Conservation (phyloP, 2,797 vertebrate genomes). For the Knipowitschia caucasica region DNA sequence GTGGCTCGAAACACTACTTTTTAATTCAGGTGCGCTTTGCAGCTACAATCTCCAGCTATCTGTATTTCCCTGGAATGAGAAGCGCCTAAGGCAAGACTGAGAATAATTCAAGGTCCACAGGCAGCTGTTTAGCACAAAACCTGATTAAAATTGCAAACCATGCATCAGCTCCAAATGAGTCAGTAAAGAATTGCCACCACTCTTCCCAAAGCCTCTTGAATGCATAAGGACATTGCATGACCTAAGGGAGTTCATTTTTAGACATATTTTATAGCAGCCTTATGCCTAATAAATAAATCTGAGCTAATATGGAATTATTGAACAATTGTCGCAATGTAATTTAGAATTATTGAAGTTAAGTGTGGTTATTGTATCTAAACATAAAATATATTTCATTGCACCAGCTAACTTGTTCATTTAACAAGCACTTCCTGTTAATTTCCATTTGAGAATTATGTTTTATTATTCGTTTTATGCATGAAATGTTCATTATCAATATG, state of each 20-base stretch:
- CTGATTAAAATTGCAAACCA: conserved; percentile 77
- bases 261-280: conserved; percentile 3
- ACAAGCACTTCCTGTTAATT: no score
- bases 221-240: conserved; percentile 30
- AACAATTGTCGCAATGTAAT: neutral
- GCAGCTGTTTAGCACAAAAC: conserved; percentile 72
- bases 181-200: conserved; percentile 56
- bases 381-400: no score
- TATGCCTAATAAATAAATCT: conserved; percentile 22
- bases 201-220: conserved; percentile 35
- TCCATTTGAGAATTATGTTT: no score
- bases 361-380: neutral
- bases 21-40: conserved; percentile 57
- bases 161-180: conserved; percentile 59
- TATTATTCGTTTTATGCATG: no score
- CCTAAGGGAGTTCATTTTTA: conserved; percentile 33
- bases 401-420: no score
- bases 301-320: neutral
- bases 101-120: conserved; percentile 72
- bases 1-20: conserved; percentile 55
- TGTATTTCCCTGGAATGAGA: conserved; percentile 66
- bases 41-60: conserved; percentile 56
- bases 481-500: no score
- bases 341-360: neutral
- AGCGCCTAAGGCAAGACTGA: conserved; percentile 63